Base-by-base conservation (phyloP, 2,797 vertebrate species). In the Salmo trutta region DNA sequence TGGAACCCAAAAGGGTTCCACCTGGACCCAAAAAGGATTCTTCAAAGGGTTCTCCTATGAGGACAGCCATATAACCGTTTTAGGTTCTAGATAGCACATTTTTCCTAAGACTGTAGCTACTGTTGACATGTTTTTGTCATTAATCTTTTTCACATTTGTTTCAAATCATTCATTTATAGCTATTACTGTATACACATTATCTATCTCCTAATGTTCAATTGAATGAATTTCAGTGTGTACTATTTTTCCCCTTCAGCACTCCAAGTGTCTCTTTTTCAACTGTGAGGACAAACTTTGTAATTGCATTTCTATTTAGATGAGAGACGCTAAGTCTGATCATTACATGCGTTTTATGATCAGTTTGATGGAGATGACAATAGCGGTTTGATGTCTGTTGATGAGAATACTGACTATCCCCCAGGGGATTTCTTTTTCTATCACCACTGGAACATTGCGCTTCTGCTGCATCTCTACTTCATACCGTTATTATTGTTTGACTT, bases 361-460 rank as follows among this genome's bases (percentile, higher is more conserved):
- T 68, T 68, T 17, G 52, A 72, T 70, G 74, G 54, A 75, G 72
- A 54, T 31, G 75, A 77, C n/a, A 51, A 74, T 70, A 64, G 77
- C 76, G 81, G 17, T 47, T 76, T 81, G 77, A 84, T 83, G 85
- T 75, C 76, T 80, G 71, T 78, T 84, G 53, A 77, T 75, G 73
- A 41, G 7, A 10, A 41, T 10, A 12, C 41, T 47, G 41, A 12
- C 41, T 47, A 65, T 67, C 75, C 77, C 75, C 76, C 31, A 4
- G 24, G 80, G 10, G 76, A 79, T 72, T 52, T 65, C 0, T 1
- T 62, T 31, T 33, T 7, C 21, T 12, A 70, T 21, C 59, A 78
- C 62, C 68, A 27, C 14, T 62, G 52, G 67, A 82, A 76, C 76
- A 74, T 86, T 88, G 85, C 75, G 76, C 86, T 86, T 85, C 81